Evolutionary conservation across 2,113 vertebrate genomes (phyloP).

Genomic region (Sorex fumeus): DNA sequence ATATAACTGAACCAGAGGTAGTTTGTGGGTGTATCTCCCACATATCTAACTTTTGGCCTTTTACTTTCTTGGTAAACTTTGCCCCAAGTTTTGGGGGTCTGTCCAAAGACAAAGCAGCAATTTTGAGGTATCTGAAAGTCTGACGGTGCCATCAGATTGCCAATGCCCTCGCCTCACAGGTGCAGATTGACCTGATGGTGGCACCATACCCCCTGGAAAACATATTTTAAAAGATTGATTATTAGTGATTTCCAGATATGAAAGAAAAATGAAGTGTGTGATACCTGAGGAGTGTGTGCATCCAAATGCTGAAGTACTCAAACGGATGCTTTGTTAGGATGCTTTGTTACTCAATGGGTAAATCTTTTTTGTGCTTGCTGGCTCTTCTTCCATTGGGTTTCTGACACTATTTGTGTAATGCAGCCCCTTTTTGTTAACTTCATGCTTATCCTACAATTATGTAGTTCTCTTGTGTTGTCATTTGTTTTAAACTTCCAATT

Average conservation of each 20-base stretch:
- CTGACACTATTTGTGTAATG: not conserved
- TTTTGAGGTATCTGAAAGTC: no score
- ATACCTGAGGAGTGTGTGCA: not conserved
- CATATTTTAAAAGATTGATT: not conserved
- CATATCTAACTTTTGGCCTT: no score
- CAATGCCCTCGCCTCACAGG: no score
- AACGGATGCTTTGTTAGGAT: no score
- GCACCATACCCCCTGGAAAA: no score
- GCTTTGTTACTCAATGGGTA: not conserved
- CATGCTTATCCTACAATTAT: not conserved
- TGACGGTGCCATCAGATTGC: no score
- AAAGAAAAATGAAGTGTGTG: not conserved
- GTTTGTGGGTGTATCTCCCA: no score
- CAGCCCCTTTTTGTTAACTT: not conserved
- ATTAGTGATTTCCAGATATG: not conserved
- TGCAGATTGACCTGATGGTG: no score
- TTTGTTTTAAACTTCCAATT: not conserved
- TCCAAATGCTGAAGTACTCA: not conserved
- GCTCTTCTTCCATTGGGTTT: not conserved
- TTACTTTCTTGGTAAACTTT: no score
- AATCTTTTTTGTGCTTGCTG: not conserved
- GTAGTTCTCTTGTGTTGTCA: not conserved
- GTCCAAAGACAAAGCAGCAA: no score
- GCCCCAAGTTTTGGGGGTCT: no score
- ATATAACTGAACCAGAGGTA: no score